Evolutionary conservation across 2,113 vertebrate genomes (phyloP), one percentile per base, ranked within the genome.

Genomic region (Labeo rohita): DNA sequence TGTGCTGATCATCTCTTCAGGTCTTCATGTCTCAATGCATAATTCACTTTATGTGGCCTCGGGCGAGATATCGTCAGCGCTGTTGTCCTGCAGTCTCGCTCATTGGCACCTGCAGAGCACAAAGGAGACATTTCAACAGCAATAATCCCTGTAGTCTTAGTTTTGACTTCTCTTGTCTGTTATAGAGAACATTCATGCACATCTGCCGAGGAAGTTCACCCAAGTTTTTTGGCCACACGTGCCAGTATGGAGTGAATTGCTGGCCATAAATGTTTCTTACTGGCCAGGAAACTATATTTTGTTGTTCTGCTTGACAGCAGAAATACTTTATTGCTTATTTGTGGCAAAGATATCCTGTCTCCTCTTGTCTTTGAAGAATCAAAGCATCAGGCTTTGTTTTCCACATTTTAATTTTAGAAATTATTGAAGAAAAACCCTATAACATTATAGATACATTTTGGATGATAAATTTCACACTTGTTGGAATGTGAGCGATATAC

Each of bases 1-100:
- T 61, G 7, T 81, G 12, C 15, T 23, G 47, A 28, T 50, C 39
- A 50, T 66, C 61, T 66, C 23, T 73, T 73, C 16, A 73, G 66
- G 10, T 83, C 21, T 72, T 52, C 65, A 15, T 83, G 66, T 83
- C 28, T 34, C 8, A 56, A 73, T 68, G 12, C 50, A 83, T 83
- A 6, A 68, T 73, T 54, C 28, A 54, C 15, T 73, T 54, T 56
- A n/a, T 56, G 66, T 83, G 49, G 47, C 65, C 50, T 70, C 18
- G 6, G 49, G 81, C 12, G 18, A 54, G 34, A 39, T 68, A 39
- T 73, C 18, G n/a, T 43, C 65, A 23, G 66, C 6, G 9, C 59
- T 83, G 80, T 52, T 50, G 45, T 81, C 47, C 59, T 66, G 21
- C 12, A 3, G 18, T 50, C 80, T 68, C 23, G 23, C 66, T 70